Percentiles rank a stretch among this genome's conserved stretches.
These are phyloP conservation scores for Hirudinaria manillensis DNA, from an alignment of 2,888 invertebrate genomes.

Conservation along the genomic window DNA sequence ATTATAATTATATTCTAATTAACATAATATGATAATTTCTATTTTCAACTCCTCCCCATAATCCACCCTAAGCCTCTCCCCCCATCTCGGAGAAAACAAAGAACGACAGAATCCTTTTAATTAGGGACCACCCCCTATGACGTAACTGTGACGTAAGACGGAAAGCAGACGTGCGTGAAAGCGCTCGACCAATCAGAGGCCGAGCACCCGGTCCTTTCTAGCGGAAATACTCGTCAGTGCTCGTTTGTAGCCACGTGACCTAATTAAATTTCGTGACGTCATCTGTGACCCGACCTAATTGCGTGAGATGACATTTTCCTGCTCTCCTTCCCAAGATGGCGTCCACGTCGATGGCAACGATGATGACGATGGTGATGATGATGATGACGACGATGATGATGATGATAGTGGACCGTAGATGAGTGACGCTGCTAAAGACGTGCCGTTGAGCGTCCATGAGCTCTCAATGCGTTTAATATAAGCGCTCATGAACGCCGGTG, in stretches of 20 bases:
- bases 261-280: slow-evolving; percentile 17
- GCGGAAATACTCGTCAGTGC: slow-evolving; percentile 15
- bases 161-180: slow-evolving; percentile 8
- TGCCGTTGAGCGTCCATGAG: not conserved
- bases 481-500: too few species aligned
- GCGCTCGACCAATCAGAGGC: slow-evolving; percentile 1
- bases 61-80: not conserved
- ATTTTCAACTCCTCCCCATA: not conserved
- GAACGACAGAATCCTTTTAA: not conserved
- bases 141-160: slow-evolving; percentile 11
- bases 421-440: not conserved
- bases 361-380: slow-evolving; percentile 30
- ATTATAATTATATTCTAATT: not conserved
- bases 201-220: slow-evolving; percentile 3
- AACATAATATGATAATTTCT: not conserved
- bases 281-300: slow-evolving; percentile 18
- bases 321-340: not conserved
- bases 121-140: slow-evolving; percentile 1
- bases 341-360: not conserved
- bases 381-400: slow-evolving; percentile 22
- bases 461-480: not conserved
- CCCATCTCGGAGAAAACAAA: not conserved
- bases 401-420: slow-evolving; percentile 6
- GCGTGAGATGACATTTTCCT: slow-evolving; percentile 10
- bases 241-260: slow-evolving; percentile 13